Conservation (phyloP, 2,888 invertebrate genomes). For the Elysia crispata region DNA sequence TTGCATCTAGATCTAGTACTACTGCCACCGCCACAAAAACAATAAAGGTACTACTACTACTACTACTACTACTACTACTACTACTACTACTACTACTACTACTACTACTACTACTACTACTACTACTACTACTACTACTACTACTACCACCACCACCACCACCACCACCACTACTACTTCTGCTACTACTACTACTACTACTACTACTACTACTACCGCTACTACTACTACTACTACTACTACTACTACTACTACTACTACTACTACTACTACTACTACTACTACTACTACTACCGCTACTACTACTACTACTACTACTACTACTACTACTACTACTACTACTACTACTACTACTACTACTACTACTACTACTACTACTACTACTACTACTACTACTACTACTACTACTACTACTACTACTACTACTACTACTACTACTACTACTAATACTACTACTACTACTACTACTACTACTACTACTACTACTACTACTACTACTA, state of each 20-base stretch:
- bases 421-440: conserved; percentile 20
- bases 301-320: conserved; percentile 27
- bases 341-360: neutral
- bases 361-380: conserved; percentile 7
- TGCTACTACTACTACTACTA: no score
- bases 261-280: conserved; percentile 38
- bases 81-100: conserved; percentile 37
- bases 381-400: neutral
- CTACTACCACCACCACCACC: no score
- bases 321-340: neutral
- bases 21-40: no score
- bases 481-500: conserved; percentile 28
- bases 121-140: conserved; percentile 32
- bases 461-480: conserved; percentile 30
- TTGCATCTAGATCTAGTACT: no score
- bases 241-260: conserved; percentile 36
- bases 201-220: no score
- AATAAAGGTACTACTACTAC: no score
- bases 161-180: no score
- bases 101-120: conserved; percentile 39
- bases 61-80: no score
- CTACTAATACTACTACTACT: conserved; percentile 30
- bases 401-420: neutral
- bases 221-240: neutral
- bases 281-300: conserved; percentile 35